These are phyloP conservation scores for Drosophila rhopaloa DNA, from an alignment of 1,140 invertebrate species.

Conservation along the genomic window DNA sequence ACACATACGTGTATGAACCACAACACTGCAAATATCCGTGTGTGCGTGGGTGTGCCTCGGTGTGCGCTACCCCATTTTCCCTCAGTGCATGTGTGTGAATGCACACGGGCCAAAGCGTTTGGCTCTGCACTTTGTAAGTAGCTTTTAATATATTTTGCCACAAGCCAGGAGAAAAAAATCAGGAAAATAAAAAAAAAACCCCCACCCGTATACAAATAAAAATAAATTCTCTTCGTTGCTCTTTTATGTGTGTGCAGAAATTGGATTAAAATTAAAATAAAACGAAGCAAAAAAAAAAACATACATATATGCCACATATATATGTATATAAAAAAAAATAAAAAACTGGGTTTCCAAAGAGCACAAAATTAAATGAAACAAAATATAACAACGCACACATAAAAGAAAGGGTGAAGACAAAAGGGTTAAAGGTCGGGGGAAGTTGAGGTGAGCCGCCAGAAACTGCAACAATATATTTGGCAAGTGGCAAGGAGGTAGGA, in stretches of 20 bases:
- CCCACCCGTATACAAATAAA: conserved; percentile 41
- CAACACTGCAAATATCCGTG: conserved; percentile 68
- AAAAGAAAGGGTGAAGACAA: conserved; percentile 12
- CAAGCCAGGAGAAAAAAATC: conserved; percentile 55
- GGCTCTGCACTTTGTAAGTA: conserved; percentile 79
- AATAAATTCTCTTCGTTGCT: conserved; percentile 41
- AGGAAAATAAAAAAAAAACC: conserved; percentile 31
- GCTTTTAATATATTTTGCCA: conserved; percentile 82
- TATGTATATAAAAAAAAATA: conserved; percentile 26
- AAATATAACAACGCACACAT: conserved; percentile 14
- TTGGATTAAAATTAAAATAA: conserved; percentile 78
- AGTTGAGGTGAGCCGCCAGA: background rate
- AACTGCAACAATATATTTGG: conserved; percentile 8
- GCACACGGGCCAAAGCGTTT: conserved; percentile 54
- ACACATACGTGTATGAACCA: conserved; percentile 45
- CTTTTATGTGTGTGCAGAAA: conserved; percentile 53
- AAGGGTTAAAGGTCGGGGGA: conserved; percentile 4
- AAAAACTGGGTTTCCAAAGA: conserved; percentile 29
- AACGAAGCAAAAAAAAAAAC: conserved; percentile 26
- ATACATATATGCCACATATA: conserved; percentile 20
- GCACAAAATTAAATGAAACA: conserved; percentile 54
- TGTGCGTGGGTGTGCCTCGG: conserved; percentile 14
- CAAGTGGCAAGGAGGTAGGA: conserved; percentile 1
- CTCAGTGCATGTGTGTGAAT: conserved; percentile 31
- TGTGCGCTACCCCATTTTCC: conserved; percentile 19